phyloP scores from a whole-genome alignment of 2,113 vertebrate genomes.

The Patagioenas fasciata region DNA sequence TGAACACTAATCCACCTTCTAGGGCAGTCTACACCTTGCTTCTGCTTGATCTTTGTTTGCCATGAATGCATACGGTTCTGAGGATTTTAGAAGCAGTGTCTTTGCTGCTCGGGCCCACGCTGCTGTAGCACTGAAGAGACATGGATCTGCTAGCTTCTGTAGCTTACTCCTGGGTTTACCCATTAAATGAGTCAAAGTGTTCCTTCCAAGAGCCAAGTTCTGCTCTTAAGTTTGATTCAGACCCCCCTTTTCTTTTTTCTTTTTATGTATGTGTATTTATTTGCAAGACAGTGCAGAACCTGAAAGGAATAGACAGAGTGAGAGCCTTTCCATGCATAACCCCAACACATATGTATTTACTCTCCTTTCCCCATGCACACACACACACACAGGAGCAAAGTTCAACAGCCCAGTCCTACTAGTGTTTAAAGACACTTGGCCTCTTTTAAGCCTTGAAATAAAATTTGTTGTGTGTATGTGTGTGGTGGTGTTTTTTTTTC shows the following conservation, averaged over 20 bases:
- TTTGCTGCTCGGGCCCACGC: not conserved
- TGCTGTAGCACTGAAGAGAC: not conserved
- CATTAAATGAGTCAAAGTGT: not conserved
- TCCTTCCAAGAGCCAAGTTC: not conserved
- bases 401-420: not conserved
- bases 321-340: not conserved
- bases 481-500: not conserved
- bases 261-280: not conserved
- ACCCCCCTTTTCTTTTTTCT: not conserved
- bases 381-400: not conserved
- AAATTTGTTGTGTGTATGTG: not conserved
- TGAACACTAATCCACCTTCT: constrained; percentile 63
- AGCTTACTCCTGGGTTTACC: not conserved
- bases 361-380: not conserved
- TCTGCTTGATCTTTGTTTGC: constrained; percentile 54
- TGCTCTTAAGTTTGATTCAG: not conserved
- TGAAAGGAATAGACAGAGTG: not conserved
- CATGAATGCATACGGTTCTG: not conserved
- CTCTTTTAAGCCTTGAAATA: not conserved
- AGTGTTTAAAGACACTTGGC: not conserved
- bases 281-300: not conserved
- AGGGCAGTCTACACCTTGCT: not conserved
- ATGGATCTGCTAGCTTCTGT: not conserved
- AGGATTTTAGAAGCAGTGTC: not conserved
- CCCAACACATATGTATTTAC: not conserved